phyloP scores from a whole-genome alignment of 2,888 invertebrate genomes.

The Catocala sponsa region DNA sequence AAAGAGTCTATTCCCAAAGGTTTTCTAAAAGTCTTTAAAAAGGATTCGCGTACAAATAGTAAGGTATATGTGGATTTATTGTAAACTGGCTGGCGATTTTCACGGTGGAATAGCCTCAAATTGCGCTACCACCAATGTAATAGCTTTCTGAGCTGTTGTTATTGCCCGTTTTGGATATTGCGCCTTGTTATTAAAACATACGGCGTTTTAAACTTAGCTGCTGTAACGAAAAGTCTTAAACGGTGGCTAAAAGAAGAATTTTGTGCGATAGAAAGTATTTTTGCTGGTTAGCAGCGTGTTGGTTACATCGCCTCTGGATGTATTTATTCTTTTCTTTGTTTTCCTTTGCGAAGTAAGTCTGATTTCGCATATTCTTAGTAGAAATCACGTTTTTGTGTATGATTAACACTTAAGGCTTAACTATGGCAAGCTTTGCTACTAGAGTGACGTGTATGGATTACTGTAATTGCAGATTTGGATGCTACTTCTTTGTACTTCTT shows the following conservation, averaged over 20 bases:
- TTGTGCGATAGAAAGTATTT: neutral
- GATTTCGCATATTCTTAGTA: no score
- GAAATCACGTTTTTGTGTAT: no score
- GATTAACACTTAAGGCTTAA: no score
- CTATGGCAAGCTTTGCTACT: no score
- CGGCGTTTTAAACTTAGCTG: constrained; percentile 16
- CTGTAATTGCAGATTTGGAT: no score
- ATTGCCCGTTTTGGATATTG: constrained; percentile 61
- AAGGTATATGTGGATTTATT: constrained; percentile 55
- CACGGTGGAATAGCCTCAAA: constrained; percentile 59
- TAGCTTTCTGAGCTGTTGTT: constrained; percentile 63
- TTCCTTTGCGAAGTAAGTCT: no score
- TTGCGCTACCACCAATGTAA: constrained; percentile 57
- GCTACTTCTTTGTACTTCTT: no score
- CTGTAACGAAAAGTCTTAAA: neutral
- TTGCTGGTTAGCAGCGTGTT: no score
- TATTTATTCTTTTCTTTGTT: neutral
- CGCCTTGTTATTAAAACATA: constrained; percentile 53
- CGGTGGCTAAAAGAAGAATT: neutral
- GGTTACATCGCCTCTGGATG: neutral
- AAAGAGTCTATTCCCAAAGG: neutral
- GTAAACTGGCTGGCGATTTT: constrained; percentile 61
- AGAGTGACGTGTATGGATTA: no score
- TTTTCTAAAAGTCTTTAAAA: constrained; percentile 6
- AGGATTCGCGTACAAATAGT: constrained; percentile 49